A percentile compares a stretch with the other conserved stretches of the same genome.
phyloP scores from a whole-genome alignment of 2,797 vertebrate genomes.

The Intellagama lesueurii region DNA sequence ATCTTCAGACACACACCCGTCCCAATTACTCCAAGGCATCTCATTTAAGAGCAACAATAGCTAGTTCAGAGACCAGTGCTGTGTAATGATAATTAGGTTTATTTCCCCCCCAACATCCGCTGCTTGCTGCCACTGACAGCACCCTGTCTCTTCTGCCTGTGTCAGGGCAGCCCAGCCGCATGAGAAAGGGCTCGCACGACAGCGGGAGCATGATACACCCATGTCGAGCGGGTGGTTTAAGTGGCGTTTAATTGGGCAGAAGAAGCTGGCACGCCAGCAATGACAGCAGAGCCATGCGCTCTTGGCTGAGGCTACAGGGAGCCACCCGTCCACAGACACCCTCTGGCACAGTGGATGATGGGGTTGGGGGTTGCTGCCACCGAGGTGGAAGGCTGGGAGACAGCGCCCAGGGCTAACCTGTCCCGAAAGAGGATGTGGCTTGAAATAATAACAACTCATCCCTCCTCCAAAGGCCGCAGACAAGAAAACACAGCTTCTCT shows the following conservation, averaged over 20 bases:
- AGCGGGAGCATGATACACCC: neutral
- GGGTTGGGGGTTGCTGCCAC: too few relatives aligned
- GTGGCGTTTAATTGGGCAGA: conserved; percentile 17
- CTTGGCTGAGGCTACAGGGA: too few relatives aligned
- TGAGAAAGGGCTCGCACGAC: neutral
- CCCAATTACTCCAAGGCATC: neutral
- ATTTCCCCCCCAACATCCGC: neutral
- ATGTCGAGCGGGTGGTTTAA: neutral
- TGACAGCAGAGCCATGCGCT: too few relatives aligned
- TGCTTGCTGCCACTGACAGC: neutral
- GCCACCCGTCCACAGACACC: too few relatives aligned
- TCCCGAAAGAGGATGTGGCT: too few relatives aligned
- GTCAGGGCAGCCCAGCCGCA: neutral
- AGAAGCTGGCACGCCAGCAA: neutral
- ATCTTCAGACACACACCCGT: neutral
- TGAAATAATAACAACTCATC: too few relatives aligned
- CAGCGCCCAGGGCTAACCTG: too few relatives aligned
- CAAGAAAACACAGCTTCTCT: too few relatives aligned
- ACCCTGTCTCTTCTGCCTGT: neutral
- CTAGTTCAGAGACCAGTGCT: neutral
- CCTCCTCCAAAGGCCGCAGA: too few relatives aligned
- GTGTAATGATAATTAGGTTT: conserved; percentile 5
- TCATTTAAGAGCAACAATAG: conserved; percentile 10
- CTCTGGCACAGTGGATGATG: too few relatives aligned
- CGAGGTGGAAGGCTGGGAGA: too few relatives aligned